These are phyloP conservation scores for Sturnus vulgaris DNA, from an alignment of 2,113 vertebrate genomes.

Conservation along the genomic window DNA sequence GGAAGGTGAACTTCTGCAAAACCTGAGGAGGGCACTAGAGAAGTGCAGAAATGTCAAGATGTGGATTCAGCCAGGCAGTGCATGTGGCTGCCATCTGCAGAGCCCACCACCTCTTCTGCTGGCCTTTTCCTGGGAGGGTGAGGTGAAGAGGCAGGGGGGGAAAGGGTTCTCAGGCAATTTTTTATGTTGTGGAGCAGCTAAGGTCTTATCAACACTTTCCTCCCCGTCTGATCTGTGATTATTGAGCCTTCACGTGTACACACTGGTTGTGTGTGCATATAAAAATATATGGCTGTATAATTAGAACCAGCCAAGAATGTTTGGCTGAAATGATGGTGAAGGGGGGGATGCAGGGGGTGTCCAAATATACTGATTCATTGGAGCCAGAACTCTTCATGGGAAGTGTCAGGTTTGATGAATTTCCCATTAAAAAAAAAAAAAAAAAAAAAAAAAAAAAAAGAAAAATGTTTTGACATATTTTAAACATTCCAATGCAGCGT, in stretches of 20 bases:
- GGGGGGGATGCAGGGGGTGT: background rate
- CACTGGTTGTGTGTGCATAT: background rate
- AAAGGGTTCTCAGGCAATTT: background rate
- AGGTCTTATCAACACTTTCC: constrained; percentile 34
- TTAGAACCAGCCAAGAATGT: constrained; percentile 52
- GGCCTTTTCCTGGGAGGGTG: background rate
- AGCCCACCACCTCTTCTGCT: background rate
- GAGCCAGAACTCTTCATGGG: constrained; percentile 36
- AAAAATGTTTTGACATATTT: constrained; percentile 31
- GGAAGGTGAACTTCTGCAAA: constrained; percentile 19
- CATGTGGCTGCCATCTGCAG: constrained; percentile 32
- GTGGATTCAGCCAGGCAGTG: background rate
- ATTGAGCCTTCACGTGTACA: background rate
- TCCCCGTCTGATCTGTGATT: background rate
- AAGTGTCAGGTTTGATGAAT: constrained; percentile 57
- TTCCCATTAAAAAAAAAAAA: background rate
- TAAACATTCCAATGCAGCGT: background rate
- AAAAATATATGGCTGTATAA: constrained; percentile 56
- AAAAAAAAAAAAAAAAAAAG: background rate
- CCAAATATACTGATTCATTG: background rate
- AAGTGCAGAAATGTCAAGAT: background rate
- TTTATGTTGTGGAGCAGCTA: background rate
- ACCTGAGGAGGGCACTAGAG: constrained; percentile 60
- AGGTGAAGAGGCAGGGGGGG: background rate
- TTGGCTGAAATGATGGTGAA: constrained; percentile 31